phyloP scores from a whole-genome alignment of 92 coral and sea anemone species.

The Desmophyllum pertusum region DNA sequence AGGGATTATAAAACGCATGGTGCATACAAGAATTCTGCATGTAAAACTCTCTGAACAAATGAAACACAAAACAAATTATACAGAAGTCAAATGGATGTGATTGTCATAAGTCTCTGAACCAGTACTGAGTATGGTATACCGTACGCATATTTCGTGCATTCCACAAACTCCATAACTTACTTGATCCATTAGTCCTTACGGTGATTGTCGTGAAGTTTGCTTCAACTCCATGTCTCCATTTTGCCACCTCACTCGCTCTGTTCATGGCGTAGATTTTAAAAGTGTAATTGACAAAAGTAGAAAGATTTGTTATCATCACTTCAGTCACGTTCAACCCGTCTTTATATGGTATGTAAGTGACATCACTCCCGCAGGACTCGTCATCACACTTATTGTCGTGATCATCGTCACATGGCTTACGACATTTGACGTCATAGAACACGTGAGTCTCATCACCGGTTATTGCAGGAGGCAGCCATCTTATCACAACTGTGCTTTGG shows the following conservation, averaged over 20 bases:
- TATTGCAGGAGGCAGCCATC: not conserved
- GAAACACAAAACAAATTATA: too few relatives aligned
- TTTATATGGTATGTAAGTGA: conserved; percentile 41
- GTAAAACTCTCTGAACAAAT: too few relatives aligned
- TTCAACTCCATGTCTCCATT: not conserved
- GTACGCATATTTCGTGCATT: too few relatives aligned
- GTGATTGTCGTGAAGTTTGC: not conserved
- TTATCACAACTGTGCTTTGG: not conserved
- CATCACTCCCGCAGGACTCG: conserved; percentile 57
- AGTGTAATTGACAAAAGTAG: conserved; percentile 45
- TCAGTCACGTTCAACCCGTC: conserved; percentile 21
- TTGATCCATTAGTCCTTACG: not conserved
- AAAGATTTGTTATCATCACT: conserved; percentile 60
- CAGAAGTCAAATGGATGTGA: not conserved
- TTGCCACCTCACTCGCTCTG: conserved; percentile 43
- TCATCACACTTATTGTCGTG: too few relatives aligned
- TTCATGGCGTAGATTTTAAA: conserved; percentile 68
- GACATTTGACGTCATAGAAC: conserved; percentile 15
- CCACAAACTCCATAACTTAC: not conserved
- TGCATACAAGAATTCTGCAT: too few relatives aligned
- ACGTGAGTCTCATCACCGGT: conserved; percentile 9
- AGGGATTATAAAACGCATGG: too few relatives aligned
- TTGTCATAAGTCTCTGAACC: too few relatives aligned
- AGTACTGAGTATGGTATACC: not conserved
- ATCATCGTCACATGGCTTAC: conserved; percentile 4